Evolutionary conservation across 2,113 vertebrate species (phyloP).

Genomic region (Barnardius zonarius): DNA sequence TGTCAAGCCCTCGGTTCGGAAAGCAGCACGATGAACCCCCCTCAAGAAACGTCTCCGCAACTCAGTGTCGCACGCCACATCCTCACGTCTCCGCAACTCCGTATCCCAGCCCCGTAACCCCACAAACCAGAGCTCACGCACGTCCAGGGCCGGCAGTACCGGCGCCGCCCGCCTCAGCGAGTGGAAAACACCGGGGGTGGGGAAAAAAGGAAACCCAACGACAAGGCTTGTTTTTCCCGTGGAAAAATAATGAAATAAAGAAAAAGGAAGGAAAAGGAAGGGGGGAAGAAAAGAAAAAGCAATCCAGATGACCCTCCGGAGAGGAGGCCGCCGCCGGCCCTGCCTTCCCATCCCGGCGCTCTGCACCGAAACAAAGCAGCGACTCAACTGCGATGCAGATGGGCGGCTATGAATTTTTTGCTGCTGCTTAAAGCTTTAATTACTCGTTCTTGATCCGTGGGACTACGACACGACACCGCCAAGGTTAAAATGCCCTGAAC

Average conservation of each 20-base stretch:
- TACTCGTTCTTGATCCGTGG: constrained; percentile 81
- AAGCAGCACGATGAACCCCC: not conserved
- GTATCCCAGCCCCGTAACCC: not conserved
- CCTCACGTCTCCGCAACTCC: not conserved
- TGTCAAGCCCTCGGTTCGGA: not conserved
- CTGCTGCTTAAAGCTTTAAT: constrained; percentile 80
- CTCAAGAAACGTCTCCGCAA: not conserved
- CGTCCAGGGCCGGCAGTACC: not conserved
- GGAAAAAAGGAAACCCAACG: not conserved
- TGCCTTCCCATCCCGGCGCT: constrained; percentile 49
- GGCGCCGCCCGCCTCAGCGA: not conserved
- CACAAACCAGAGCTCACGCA: not conserved
- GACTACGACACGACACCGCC: constrained; percentile 78
- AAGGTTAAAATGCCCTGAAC: constrained; percentile 84
- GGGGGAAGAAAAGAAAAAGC: accelerated
- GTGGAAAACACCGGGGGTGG: accelerated
- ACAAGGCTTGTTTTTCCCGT: not conserved
- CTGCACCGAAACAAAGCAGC: constrained; percentile 63
- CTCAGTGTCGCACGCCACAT: not conserved
- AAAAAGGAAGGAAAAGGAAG: not conserved
- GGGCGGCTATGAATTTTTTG: constrained; percentile 74
- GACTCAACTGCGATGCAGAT: constrained; percentile 62
- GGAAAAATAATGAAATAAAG: not conserved
- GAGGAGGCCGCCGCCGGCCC: not conserved
- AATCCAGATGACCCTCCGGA: not conserved